Base-by-base conservation (phyloP, 2,797 vertebrate genomes). In the Rhinella marina region DNA sequence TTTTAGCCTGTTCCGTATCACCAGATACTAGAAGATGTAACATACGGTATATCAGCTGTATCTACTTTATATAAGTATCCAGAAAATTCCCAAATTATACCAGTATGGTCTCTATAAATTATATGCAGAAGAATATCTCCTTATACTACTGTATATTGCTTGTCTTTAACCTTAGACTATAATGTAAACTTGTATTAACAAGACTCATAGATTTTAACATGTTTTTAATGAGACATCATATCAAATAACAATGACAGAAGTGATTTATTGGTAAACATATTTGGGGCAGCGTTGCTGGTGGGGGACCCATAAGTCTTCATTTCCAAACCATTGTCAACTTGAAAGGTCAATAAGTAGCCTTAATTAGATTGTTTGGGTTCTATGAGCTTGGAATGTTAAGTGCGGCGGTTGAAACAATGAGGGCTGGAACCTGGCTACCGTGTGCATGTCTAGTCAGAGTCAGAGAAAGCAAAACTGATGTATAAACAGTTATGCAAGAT, bases 261-360 rank as follows among this genome's bases (percentile, higher is more conserved):
- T 88, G 87, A 88, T 88, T 88, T 88, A 88, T 85, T 88, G 78
- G 66, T 81, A 81, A 85, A 88, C 64, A 61, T 48, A 56, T 12
- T 62, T 25, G 29, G 83, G 76, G 66, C 83, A 75, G 41, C n/a
- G 14, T 85, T 81, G 57, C 77, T 81, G 87, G 81, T 81, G 76
- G 64, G 83, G 52, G 87, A 80, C 82, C 83, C 87, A 88, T 88
- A 88, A 88, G 82, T 88, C 87, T 88, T 85, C 56, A 88, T 88
- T 88, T 85, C 76, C 77, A 85, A 88, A 52, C 72, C 76, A 88
- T 80, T 88, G 87, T 88, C 87, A 88, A 85, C 76, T 88, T 88
- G 78, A 85, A 81, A 85, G 83, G 82, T 88, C 87, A 88, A 85
- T 88, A 85, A 88, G 82, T 85, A 88, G 83, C 76, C 66, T 56